Evolutionary conservation across 2,797 vertebrate species (phyloP).

Genomic region (Crax fasciolata): DNA sequence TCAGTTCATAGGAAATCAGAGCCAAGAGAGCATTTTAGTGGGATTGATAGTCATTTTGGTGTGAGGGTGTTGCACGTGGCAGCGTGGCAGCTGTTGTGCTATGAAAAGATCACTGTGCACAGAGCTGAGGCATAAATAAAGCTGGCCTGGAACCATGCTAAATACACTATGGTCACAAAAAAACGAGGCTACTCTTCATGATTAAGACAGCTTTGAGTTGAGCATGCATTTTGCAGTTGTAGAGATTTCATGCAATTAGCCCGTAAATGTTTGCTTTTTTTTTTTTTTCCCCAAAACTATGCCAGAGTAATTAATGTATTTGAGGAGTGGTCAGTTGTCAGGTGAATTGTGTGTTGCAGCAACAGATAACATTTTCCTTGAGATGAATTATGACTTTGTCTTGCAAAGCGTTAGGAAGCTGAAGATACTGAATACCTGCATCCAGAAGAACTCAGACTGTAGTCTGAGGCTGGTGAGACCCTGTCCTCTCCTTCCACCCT

Average conservation of each 20-base stretch:
- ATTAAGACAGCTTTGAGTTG: not conserved
- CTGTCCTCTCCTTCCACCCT: not conserved
- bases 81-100: constrained; percentile 73
- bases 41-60: constrained; percentile 72
- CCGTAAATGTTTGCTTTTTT: not conserved
- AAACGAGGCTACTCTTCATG: constrained; percentile 35
- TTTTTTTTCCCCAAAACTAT: not conserved
- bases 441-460: not conserved
- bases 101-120: constrained; percentile 66
- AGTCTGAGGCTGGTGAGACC: not conserved
- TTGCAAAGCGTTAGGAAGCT: not conserved
- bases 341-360: constrained; percentile 47
- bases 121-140: constrained; percentile 45
- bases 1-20: constrained; percentile 3
- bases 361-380: constrained; percentile 25
- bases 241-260: constrained; percentile 16
- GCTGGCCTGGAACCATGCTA: not conserved
- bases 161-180: constrained; percentile 3
- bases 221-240: not conserved
- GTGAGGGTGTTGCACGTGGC: constrained; percentile 44
- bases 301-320: constrained; percentile 24
- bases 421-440: not conserved
- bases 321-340: constrained; percentile 45
- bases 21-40: constrained; percentile 26
- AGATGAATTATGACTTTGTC: not conserved